Evolutionary conservation across 2,888 invertebrate genomes (phyloP), one percentile per base, ranked within the genome.

Genomic region (Serrognathus titanus): DNA sequence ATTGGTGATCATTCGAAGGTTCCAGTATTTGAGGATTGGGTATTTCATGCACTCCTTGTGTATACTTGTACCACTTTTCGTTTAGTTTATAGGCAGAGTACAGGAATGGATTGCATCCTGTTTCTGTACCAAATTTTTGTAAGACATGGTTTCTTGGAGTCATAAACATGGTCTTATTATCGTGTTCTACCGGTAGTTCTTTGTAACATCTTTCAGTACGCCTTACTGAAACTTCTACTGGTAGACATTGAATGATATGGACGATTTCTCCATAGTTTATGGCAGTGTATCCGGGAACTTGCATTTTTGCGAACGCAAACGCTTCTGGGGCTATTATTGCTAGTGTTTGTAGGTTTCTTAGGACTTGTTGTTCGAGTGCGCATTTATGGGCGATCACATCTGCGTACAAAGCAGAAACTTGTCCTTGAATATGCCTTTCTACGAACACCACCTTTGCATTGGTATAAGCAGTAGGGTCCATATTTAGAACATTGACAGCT

Each of bases 281-380:
- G 8, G 60, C 60, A 12, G 58, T 53, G 38, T 57, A 59, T 5
- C 60, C 60, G n/a, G 58, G 49, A 6, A 51, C 48, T 48, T 60
- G 51, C 48, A 54, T 62, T 12, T 61, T 38, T n/a, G 58, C 40
- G 11, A 40, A 58, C 8, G 58, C 58, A 10, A 61, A 57, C 24
- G 55, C 57, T 38, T 55, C 57, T 0, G 60, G 60, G 6, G 51
- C 31, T 9, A n/a, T n/a, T 13, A 53, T 35, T 2, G 60, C 60
- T 8, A 61, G 9, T 1, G 57, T 43, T 4, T 59, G 46, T 40
- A 55, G 45, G 37, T 63, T 63, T 43, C 55, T 46, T 8, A 59
- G 48, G 1, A 53, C 57, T 5, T 57, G 53, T 41, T 50, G 47
- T 38, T 63, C 46, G 2, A 53, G 47, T 11, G 49, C 39, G 40